phyloP scores from a whole-genome alignment of 2,797 vertebrate genomes.

The Pseudopleuronectes americanus region DNA sequence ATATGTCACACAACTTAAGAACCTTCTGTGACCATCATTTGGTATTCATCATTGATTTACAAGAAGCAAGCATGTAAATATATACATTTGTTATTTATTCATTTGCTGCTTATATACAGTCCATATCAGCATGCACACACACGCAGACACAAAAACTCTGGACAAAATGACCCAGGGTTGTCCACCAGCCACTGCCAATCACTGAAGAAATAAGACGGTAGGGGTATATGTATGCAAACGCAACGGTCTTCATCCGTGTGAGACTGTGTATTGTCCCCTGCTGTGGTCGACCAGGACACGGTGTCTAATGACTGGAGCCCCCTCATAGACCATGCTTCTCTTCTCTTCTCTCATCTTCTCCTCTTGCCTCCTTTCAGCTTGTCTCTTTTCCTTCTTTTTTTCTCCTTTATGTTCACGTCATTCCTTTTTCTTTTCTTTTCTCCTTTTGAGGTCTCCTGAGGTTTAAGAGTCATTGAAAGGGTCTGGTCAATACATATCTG shows the following conservation, averaged over 20 bases:
- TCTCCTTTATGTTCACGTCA: not conserved
- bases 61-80: not conserved
- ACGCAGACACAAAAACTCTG: constrained; percentile 4
- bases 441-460: constrained; percentile 25
- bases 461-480: constrained; percentile 52
- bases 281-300: constrained; percentile 59
- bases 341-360: constrained; percentile 17
- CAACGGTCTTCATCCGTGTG: constrained; percentile 47
- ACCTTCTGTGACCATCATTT: not conserved
- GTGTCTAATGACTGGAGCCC: constrained; percentile 67
- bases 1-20: rapidly evolving
- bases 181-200: constrained; percentile 22
- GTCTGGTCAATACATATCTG: constrained; percentile 74
- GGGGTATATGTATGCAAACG: constrained; percentile 15
- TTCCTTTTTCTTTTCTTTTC: not conserved
- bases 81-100: not conserved
- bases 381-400: constrained; percentile 4
- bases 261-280: constrained; percentile 66
- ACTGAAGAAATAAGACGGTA: constrained; percentile 12
- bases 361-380: constrained; percentile 5
- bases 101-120: not conserved
- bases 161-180: constrained; percentile 20
- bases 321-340: constrained; percentile 50
- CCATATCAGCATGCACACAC: not conserved
- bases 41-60: not conserved